Conservation (phyloP, 2,113 vertebrate species). For the Oreocharis arfaki region DNA sequence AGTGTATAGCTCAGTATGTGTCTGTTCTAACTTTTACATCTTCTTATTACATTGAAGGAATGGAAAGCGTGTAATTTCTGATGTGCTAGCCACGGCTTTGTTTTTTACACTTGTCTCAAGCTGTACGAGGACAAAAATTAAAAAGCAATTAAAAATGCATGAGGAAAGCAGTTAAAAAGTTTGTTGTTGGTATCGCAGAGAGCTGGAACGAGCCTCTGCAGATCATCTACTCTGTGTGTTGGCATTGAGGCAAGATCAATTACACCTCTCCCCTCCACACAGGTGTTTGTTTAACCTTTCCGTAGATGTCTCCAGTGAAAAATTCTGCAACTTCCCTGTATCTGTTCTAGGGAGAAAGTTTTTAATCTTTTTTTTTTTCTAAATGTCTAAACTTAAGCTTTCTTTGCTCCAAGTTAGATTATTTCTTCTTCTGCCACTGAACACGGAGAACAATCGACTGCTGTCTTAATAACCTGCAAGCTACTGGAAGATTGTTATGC, state of each 20-base stretch:
- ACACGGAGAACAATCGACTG: constrained; percentile 52
- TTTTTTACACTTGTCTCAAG: constrained; percentile 7
- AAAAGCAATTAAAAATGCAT: constrained; percentile 50
- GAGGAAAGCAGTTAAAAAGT: constrained; percentile 2
- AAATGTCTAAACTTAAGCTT: constrained; percentile 33
- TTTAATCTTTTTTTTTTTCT: background rate
- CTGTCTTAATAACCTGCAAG: constrained; percentile 60
- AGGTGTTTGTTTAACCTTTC: constrained; percentile 58
- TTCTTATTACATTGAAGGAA: background rate
- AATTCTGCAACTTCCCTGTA: background rate
- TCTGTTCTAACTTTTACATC: background rate
- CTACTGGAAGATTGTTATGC: constrained; percentile 50
- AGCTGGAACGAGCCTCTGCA: background rate
- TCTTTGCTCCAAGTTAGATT: constrained; percentile 53
- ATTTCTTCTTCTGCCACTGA: constrained; percentile 58
- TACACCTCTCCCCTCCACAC: background rate
- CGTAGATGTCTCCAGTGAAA: background rate
- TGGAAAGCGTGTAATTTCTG: background rate
- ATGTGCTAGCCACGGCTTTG: background rate
- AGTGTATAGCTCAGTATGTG: background rate
- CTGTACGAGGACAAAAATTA: background rate
- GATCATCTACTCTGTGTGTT: background rate
- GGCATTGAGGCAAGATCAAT: constrained; percentile 17
- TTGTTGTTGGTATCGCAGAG: background rate
- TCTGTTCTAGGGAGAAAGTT: background rate